Base-by-base conservation (phyloP, 2,113 vertebrate genomes). In the Antennarius striatus region DNA sequence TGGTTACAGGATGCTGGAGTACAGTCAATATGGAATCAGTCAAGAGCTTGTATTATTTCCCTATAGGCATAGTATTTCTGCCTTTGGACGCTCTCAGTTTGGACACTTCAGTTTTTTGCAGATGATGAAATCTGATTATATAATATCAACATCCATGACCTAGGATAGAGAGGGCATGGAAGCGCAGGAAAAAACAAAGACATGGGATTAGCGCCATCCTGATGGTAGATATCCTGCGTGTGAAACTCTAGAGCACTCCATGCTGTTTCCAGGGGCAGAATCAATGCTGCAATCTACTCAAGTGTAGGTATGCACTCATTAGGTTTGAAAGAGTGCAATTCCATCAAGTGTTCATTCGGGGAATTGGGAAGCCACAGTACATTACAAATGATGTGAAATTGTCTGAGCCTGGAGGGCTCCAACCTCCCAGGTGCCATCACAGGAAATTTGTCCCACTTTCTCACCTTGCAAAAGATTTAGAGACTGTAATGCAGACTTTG, bases 361-460 rank as follows among this genome's bases (percentile, higher is more conserved):
- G 73, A 81, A 77, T 76, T 67, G 76, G 75, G 68, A 85, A 82
- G 55, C 82, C 61, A 56, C 30, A 69, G 68, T 61, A 55, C 32
- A 73, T 70, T 76, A 71, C 58, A 76, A 75, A 86, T 82, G 80
- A 88, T n/a, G 62, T 79, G 75, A 85, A 86, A 84, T 80, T 65
- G 76, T 85, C 59, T 75, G 59, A 80, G 81, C 78, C 85, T 55
- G 54, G 49, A 71, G 81, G 81, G 61, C 67, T 80, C 72, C 68
- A 78, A 63, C 73, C 81, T 79, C 72, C 73, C 68, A 86, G 86
- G 73, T 90, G 68, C 79, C 67, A 63, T 86, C 71, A 58, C 80
- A 64, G 72, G 72, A 79, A 83, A 84, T 85, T 67, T 88, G 86
- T 81, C 81, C 84, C 80, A 87, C 76, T 90, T 91, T 91, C 75